Evolutionary conservation across 2,113 vertebrate genomes (phyloP), one percentile per base, ranked within the genome.

Genomic region (Calonectris borealis): DNA sequence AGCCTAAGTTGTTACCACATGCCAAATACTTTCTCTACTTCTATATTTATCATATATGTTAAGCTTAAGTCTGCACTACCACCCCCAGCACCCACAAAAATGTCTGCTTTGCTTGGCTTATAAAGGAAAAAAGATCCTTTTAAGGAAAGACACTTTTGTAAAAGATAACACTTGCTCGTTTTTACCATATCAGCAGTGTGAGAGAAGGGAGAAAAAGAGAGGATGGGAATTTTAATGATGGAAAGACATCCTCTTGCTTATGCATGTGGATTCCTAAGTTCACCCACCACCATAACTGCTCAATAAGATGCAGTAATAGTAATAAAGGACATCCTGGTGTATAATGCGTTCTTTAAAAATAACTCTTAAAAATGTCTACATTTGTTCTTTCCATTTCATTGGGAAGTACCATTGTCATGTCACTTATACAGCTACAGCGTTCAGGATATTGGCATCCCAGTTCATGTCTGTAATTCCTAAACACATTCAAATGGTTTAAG

Each of bases 1-100:
- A 93, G 75, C 71, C 71, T 62, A 76, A 88, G 62, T 72, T 86
- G 71, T 70, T 77, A 88, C 83, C 86, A 82, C 86, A 91, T 71
- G 42, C 76, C 61, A 93, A 75, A 89, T 95, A 94, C 51, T 94
- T 96, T 81, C 80, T 91, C 69, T 90, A 18, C 77, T 91, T 94
- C 95, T 96, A 96, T 96, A 95, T 96, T 93, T 96, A 89, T 87
- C 86, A 48, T 96, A 82, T 94, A 95, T 60, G 62, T 95, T 88
- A 88, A 69, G 64, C 38, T 69, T 42, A 82, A 88, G 86, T 88
- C 79, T 52, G 73, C 78, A 89, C 52, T 2, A 3, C 91, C 58
- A 82, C 44, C 57, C 82, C 73, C 73, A 90, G 70, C 8, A 14
- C 88, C 94, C 95, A 95, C 93, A 95, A 88, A 95, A 97, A 96